phyloP scores from a whole-genome alignment of 2,888 invertebrate species.

The Spilarctia lutea region DNA sequence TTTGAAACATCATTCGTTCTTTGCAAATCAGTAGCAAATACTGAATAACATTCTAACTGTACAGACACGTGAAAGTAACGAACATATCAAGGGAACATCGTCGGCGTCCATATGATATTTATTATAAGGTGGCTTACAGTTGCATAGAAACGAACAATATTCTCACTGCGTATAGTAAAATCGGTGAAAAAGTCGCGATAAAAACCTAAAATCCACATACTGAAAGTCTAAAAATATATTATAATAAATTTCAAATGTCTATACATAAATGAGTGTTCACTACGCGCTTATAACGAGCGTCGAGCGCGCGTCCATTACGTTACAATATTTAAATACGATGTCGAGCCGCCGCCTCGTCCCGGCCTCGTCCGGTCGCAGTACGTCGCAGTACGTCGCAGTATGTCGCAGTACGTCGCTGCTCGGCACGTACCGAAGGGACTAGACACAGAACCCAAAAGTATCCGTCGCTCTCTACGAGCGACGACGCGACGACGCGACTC shows the following conservation, averaged over 20 bases:
- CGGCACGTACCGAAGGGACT: conserved; percentile 64
- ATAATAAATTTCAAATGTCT: conserved; percentile 86
- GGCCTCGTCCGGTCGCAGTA: conserved; percentile 55
- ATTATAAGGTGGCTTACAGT: conserved; percentile 78
- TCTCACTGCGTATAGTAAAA: conserved; percentile 79
- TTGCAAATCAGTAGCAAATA: conserved; percentile 77
- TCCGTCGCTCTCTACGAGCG: conserved; percentile 40
- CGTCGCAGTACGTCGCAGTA: too few species aligned
- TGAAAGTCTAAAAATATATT: conserved; percentile 86
- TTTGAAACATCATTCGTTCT: conserved; percentile 80
- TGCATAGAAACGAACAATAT: conserved; percentile 79
- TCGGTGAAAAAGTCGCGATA: conserved; percentile 83
- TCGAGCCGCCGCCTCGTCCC: conserved; percentile 60
- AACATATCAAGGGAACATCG: conserved; percentile 74
- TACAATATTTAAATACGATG: conserved; percentile 76
- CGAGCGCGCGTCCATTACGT: conserved; percentile 71
- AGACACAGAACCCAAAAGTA: conserved; percentile 62
- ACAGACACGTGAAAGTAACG: conserved; percentile 75
- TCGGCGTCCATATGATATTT: conserved; percentile 72
- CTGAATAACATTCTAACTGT: conserved; percentile 83
- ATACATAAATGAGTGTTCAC: conserved; percentile 84
- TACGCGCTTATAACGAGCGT: conserved; percentile 75
- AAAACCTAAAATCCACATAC: conserved; percentile 85
- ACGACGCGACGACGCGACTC: conserved; percentile 49
- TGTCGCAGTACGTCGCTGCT: conserved; percentile 57